phyloP scores from a whole-genome alignment of 92 coral and sea anemone genomes.

The Zoanthus solanderi region DNA sequence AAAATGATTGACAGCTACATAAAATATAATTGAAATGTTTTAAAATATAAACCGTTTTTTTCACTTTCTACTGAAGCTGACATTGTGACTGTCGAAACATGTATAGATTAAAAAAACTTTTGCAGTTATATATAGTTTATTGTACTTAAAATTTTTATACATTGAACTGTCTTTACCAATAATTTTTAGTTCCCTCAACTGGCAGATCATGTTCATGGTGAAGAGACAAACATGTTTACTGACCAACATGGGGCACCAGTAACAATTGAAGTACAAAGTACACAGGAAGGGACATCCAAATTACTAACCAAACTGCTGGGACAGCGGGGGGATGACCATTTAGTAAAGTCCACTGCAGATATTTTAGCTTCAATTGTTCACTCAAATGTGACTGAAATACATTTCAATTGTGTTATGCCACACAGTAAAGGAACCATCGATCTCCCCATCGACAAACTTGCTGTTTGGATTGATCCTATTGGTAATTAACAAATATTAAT shows the following conservation, averaged over 20 bases:
- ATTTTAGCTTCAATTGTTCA: conserved; percentile 70
- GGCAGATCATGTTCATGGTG: conserved; percentile 68
- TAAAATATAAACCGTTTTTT: too few relatives aligned
- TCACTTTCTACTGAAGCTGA: too few relatives aligned
- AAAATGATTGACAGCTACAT: too few relatives aligned
- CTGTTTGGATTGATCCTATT: conserved; percentile 85
- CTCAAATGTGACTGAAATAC: conserved; percentile 33
- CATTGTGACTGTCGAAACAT: too few relatives aligned
- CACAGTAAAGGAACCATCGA: conserved; percentile 19
- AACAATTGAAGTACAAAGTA: conserved; percentile 51
- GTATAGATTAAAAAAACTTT: too few relatives aligned
- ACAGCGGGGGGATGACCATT: conserved; percentile 32
- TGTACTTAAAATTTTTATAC: too few relatives aligned
- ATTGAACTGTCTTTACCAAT: not conserved
- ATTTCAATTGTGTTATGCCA: conserved; percentile 4
- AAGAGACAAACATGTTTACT: conserved; percentile 72
- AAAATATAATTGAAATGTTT: too few relatives aligned
- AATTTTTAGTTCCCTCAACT: conserved; percentile 71
- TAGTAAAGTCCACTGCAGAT: conserved; percentile 49
- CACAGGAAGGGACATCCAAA: conserved; percentile 42
- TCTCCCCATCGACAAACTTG: conserved; percentile 61
- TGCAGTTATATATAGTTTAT: too few relatives aligned
- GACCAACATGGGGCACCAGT: conserved; percentile 67
- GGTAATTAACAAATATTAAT: conserved; percentile 48
- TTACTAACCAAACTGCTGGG: conserved; percentile 56